A percentile compares a stretch with the other conserved stretches of the same genome.
Conservation (phyloP, 2,888 invertebrate genomes). For the Nemoura dubitans region DNA sequence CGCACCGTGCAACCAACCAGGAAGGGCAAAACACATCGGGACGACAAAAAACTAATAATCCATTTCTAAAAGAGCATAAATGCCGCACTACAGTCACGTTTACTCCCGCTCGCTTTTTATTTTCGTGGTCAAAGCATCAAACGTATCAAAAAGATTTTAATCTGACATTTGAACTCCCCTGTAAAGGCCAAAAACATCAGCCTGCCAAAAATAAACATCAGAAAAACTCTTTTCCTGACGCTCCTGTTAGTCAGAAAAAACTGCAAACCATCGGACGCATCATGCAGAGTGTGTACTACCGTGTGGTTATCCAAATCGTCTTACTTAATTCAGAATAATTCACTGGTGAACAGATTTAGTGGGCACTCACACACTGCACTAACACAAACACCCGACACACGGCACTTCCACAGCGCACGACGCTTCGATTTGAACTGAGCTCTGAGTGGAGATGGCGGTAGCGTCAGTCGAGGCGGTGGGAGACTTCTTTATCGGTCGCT, state of each 20-base stretch:
- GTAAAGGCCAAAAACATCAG: constrained; percentile 41
- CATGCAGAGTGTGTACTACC: neutral
- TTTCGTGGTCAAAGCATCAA: neutral
- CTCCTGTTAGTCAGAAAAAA: neutral
- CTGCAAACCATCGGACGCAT: neutral
- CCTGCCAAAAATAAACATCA: constrained; percentile 16
- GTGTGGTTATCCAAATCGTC: constrained; percentile 19
- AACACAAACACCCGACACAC: neutral
- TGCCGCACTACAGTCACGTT: neutral
- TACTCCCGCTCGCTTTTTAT: neutral
- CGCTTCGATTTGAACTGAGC: neutral
- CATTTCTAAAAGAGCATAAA: neutral
- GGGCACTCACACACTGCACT: neutral
- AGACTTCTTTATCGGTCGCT: neutral
- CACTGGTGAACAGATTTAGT: neutral
- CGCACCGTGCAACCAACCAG: constrained; percentile 35
- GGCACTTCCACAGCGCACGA: neutral
- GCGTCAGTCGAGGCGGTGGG: neutral
- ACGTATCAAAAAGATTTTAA: neutral
- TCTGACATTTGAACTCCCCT: constrained; percentile 45
- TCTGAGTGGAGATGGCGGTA: neutral
- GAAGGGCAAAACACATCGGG: constrained; percentile 10
- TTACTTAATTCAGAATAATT: constrained; percentile 12
- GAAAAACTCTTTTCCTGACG: neutral
- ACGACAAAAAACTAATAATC: constrained; percentile 18